Percentiles rank a stretch among this genome's conserved stretches.
Conservation (phyloP, 2,888 invertebrate species). For the Cylindroiulus punctatus region DNA sequence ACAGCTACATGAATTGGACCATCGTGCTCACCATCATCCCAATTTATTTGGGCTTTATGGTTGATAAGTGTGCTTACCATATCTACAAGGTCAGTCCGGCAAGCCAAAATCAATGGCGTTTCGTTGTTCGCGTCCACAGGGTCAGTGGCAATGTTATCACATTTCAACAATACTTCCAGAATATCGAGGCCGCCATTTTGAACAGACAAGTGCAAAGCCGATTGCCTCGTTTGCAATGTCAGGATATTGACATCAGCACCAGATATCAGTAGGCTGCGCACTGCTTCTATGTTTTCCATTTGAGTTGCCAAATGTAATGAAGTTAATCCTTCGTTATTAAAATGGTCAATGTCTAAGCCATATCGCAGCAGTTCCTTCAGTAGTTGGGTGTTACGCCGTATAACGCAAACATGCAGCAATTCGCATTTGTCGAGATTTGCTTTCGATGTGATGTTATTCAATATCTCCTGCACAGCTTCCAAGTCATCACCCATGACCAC, state of each 20-base stretch:
- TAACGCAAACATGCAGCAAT: not conserved
- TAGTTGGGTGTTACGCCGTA: not conserved
- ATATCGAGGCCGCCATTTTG: not conserved
- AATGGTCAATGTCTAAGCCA: not conserved
- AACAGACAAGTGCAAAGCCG: not conserved
- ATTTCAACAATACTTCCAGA: not conserved
- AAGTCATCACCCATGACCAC: not conserved
- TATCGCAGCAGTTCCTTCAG: not conserved
- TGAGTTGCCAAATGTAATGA: not conserved
- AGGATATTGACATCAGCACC: not conserved
- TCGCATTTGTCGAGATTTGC: not conserved
- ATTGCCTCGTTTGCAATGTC: not conserved
- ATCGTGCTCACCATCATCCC: not conserved
- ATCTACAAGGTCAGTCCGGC: not conserved
- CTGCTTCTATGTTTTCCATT: not conserved
- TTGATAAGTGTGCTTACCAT: not conserved
- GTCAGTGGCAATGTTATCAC: not conserved
- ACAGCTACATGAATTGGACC: conserved; percentile 7
- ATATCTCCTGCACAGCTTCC: not conserved
- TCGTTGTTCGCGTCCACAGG: not conserved
- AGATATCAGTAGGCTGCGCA: not conserved
- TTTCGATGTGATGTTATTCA: not conserved
- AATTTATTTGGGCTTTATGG: not conserved
- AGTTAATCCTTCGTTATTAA: not conserved
- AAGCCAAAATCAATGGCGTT: conserved; percentile 17